Conservation (phyloP, 2,888 invertebrate genomes). For the Leptura quadrifasciata region DNA sequence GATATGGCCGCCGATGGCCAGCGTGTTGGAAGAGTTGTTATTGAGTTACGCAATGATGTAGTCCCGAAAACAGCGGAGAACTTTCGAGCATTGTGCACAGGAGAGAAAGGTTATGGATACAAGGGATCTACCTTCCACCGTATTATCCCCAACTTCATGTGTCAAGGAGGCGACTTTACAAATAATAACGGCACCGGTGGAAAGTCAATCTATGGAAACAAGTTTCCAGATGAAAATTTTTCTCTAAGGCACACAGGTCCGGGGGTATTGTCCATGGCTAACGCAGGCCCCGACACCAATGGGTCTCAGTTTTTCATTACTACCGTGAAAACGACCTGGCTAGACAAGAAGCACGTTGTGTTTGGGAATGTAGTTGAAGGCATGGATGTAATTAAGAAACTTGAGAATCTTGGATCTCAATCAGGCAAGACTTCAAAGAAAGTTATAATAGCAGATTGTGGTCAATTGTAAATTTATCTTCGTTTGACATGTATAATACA, state of each 20-base stretch:
- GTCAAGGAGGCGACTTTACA: slow-evolving; percentile 97
- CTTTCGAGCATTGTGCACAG: slow-evolving; percentile 97
- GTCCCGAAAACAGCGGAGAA: slow-evolving; percentile 98
- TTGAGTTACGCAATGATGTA: slow-evolving; percentile 93
- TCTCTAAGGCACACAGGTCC: slow-evolving; percentile 94
- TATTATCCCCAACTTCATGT: slow-evolving; percentile 98
- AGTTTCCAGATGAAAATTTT: slow-evolving; percentile 98
- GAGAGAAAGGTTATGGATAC: slow-evolving; percentile 96
- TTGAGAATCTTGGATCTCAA: slow-evolving; percentile 87
- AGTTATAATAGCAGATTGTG: slow-evolving; percentile 87
- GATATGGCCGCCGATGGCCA: slow-evolving; percentile 90
- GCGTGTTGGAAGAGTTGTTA: slow-evolving; percentile 88
- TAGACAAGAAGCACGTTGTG: slow-evolving; percentile 95
- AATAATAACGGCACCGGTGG: slow-evolving; percentile 96
- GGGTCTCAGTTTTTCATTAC: slow-evolving; percentile 98
- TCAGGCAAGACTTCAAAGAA: slow-evolving; percentile 90
- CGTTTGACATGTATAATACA: slow-evolving; percentile 22
- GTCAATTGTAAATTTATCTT: slow-evolving; percentile 80
- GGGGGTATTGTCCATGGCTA: slow-evolving; percentile 96
- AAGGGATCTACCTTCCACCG: slow-evolving; percentile 96
- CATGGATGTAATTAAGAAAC: slow-evolving; percentile 91
- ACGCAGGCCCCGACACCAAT: slow-evolving; percentile 96
- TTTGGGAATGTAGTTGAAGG: slow-evolving; percentile 95
- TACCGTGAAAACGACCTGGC: slow-evolving; percentile 93
- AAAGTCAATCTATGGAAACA: slow-evolving; percentile 97